phyloP scores from a whole-genome alignment of 2,797 vertebrate genomes.

The Brachyrhaphis roseni region DNA sequence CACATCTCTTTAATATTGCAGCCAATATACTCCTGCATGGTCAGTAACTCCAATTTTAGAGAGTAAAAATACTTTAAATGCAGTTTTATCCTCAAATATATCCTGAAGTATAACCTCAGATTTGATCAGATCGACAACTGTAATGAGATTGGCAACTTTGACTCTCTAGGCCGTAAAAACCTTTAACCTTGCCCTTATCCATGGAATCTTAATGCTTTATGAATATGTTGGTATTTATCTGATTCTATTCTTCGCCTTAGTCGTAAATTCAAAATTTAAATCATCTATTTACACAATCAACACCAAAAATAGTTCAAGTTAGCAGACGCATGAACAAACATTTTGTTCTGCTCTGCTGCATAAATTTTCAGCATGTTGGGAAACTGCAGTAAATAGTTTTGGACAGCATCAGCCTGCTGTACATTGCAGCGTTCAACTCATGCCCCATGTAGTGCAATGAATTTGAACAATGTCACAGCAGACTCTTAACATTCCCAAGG shows the following conservation, averaged over 20 bases:
- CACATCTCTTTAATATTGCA: slow-evolving; percentile 23
- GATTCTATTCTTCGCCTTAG: background rate
- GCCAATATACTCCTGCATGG: background rate
- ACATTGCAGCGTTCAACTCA: background rate
- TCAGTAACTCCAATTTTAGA: background rate
- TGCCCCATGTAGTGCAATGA: background rate
- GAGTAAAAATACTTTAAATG: background rate
- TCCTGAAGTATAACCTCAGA: background rate
- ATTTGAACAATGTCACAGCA: background rate
- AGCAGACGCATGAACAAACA: too few relatives aligned
- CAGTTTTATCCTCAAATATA: background rate
- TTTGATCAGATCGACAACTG: background rate
- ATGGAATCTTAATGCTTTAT: background rate
- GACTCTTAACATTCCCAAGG: background rate
- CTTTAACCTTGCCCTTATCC: background rate
- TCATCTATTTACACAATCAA: too few relatives aligned
- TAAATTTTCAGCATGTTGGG: background rate
- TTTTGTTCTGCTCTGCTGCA: background rate
- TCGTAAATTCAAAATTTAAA: background rate
- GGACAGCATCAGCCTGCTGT: background rate
- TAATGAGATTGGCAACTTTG: background rate
- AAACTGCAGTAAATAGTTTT: background rate
- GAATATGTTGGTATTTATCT: background rate
- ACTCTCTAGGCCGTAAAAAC: background rate
- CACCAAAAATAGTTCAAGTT: too few relatives aligned